A percentile compares a stretch with the other conserved stretches of the same genome.
These are phyloP conservation scores for Drosophila willistoni DNA, from an alignment of 1,140 invertebrate genomes.

Conservation along the genomic window DNA sequence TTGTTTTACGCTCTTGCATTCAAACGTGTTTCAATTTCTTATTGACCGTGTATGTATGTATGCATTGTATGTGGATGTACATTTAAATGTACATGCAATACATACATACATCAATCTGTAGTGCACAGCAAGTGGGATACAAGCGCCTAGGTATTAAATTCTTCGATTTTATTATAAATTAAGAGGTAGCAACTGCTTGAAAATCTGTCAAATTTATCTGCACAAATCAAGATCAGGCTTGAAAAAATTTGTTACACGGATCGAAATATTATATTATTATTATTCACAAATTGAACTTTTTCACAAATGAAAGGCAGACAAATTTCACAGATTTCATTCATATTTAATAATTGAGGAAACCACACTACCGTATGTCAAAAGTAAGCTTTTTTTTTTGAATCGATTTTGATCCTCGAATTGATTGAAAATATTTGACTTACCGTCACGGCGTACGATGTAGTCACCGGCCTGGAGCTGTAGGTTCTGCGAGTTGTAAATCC, in stretches of 20 bases:
- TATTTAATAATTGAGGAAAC: slow-evolving; percentile 41
- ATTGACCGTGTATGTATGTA: slow-evolving; percentile 53
- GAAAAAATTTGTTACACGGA: neutral
- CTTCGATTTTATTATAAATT: slow-evolving; percentile 41
- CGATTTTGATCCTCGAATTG: slow-evolving; percentile 10
- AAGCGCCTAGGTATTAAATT: slow-evolving; percentile 56
- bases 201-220: slow-evolving; percentile 63
- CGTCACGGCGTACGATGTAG: slow-evolving; percentile 90
- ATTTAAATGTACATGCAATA: neutral
- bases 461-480: slow-evolving; percentile 87
- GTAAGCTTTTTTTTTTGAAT: slow-evolving; percentile 23
- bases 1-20: slow-evolving; percentile 66
- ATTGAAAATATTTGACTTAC: slow-evolving; percentile 85
- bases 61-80: slow-evolving; percentile 10
- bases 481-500: slow-evolving; percentile 94
- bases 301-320: slow-evolving; percentile 38
- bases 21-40: slow-evolving; percentile 83
- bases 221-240: neutral
- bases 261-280: slow-evolving; percentile 16
- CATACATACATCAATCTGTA: slow-evolving; percentile 39
- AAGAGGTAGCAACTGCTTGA: slow-evolving; percentile 39
- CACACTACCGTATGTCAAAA: slow-evolving; percentile 55
- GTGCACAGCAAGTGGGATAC: slow-evolving; percentile 68
- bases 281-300: slow-evolving; percentile 22
- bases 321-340: slow-evolving; percentile 64